Conservation (phyloP, 2,888 invertebrate genomes). For the Pomacea canaliculata region DNA sequence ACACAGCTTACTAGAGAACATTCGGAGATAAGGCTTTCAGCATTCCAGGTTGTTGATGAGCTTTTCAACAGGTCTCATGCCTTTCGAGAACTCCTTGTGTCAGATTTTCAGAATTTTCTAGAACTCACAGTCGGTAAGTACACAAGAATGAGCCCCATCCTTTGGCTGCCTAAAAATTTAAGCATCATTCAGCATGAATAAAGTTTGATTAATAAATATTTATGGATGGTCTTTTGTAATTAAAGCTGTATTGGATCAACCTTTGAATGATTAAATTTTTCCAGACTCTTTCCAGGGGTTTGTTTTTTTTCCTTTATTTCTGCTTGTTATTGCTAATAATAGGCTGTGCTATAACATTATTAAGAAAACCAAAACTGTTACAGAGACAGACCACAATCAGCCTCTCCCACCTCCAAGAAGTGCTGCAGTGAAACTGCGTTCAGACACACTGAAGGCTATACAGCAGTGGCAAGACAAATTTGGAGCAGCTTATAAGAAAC, state of each 20-base stretch:
- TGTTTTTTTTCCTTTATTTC: too few relatives aligned
- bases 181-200: too few relatives aligned
- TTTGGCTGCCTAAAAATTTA: not conserved
- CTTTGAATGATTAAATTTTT: too few relatives aligned
- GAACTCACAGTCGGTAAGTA: constrained; percentile 70
- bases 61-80: constrained; percentile 73
- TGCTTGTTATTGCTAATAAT: too few relatives aligned
- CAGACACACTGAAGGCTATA: constrained; percentile 70
- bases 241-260: too few relatives aligned
- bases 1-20: constrained; percentile 72
- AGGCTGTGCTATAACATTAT: too few relatives aligned
- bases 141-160: not conserved
- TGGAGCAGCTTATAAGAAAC: constrained; percentile 71
- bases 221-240: too few relatives aligned
- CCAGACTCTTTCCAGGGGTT: too few relatives aligned
- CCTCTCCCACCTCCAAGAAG: constrained; percentile 73
- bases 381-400: constrained; percentile 67
- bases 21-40: constrained; percentile 73
- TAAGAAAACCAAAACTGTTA: constrained; percentile 9
- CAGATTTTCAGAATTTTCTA: constrained; percentile 71
- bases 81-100: constrained; percentile 71
- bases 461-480: constrained; percentile 73
- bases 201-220: too few relatives aligned
- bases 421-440: constrained; percentile 71
- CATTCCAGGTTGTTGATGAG: constrained; percentile 73